Percentiles rank a stretch among this genome's conserved stretches.
Conservation (phyloP, 2,113 vertebrate species). For the Catharus fuscescens region DNA sequence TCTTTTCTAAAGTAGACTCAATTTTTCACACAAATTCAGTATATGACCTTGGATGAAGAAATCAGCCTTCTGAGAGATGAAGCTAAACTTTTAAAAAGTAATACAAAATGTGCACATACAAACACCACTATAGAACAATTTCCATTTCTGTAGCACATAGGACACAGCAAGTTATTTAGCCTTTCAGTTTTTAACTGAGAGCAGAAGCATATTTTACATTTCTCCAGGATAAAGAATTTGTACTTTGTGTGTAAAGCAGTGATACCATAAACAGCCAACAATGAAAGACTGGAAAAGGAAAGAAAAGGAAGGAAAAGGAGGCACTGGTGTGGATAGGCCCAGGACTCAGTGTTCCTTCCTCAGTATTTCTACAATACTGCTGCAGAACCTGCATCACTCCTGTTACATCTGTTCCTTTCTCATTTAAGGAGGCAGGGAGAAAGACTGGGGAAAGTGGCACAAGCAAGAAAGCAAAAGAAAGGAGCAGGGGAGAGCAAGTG, state of each 20-base stretch:
- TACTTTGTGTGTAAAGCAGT: background rate
- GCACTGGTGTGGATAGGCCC: background rate
- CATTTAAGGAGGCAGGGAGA: background rate
- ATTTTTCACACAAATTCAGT: background rate
- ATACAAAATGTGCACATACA: background rate
- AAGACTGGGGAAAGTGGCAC: background rate
- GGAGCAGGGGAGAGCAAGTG: background rate
- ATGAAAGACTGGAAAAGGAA: background rate
- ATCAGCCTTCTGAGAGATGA: background rate
- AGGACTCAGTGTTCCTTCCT: background rate
- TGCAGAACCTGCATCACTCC: background rate
- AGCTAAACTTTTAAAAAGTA: background rate
- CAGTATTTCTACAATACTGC: background rate
- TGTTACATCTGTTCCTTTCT: background rate
- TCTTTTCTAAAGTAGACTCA: background rate
- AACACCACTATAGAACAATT: background rate
- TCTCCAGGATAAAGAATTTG: background rate
- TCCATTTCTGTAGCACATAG: background rate
- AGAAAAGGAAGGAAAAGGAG: background rate
- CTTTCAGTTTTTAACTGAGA: background rate
- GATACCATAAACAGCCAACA: background rate
- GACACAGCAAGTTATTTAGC: background rate
- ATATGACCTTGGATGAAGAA: background rate
- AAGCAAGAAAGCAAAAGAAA: background rate
- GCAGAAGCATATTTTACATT: background rate